Conservation (phyloP, 2,888 invertebrate genomes). For the Ormyrus pomaceus region DNA sequence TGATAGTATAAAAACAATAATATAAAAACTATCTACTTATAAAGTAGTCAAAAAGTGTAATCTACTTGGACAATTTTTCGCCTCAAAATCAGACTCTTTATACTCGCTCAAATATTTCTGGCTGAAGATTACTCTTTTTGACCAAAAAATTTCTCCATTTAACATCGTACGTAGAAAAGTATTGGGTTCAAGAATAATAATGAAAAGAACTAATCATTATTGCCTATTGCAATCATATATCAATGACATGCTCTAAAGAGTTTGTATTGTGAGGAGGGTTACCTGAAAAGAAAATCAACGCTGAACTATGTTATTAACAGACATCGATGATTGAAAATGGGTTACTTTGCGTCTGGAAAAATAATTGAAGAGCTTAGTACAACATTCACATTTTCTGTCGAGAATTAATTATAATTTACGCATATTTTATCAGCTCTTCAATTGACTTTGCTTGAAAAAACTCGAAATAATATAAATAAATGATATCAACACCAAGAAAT, state of each 20-base stretch:
- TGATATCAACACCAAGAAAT: background rate
- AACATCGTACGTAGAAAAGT: slow-evolving; percentile 7
- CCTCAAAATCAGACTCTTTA: no score
- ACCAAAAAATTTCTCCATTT: slow-evolving; percentile 17
- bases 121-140: slow-evolving; percentile 22
- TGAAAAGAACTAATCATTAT: slow-evolving; percentile 20
- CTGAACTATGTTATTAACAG: slow-evolving; percentile 51
- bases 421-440: slow-evolving; percentile 45
- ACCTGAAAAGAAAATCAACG: slow-evolving; percentile 57
- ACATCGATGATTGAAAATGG: slow-evolving; percentile 57
- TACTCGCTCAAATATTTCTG: no score
- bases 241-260: slow-evolving; percentile 50
- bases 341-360: slow-evolving; percentile 56
- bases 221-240: slow-evolving; percentile 46
- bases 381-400: slow-evolving; percentile 18
- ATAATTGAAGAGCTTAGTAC: slow-evolving; percentile 50
- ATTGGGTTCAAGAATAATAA: slow-evolving; percentile 10
- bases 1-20: slow-evolving; percentile 1
- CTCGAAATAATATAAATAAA: background rate
- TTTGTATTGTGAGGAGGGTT: slow-evolving; percentile 48
- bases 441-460: slow-evolving; percentile 5
- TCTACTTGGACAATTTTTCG: background rate
- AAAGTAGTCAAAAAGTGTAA: slow-evolving; percentile 18
- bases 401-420: slow-evolving; percentile 11
- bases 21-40: slow-evolving; percentile 20